Evolutionary conservation across 1,140 invertebrate genomes (phyloP).

Genomic region (Matsumurasca onukii): DNA sequence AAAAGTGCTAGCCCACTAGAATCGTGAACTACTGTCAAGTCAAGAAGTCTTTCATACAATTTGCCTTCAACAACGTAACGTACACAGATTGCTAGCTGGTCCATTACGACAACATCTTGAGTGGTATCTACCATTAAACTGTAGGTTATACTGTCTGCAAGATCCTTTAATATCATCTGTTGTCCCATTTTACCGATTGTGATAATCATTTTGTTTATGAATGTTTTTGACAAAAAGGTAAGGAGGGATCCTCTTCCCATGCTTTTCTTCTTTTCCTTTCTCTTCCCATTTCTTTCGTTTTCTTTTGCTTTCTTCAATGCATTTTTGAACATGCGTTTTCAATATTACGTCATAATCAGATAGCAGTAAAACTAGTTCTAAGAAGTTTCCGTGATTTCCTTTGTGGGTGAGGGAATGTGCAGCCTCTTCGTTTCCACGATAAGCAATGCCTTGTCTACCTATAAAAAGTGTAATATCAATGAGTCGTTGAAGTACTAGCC

Average conservation of each 20-base stretch:
- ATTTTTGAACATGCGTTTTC: slow-evolving; percentile 30
- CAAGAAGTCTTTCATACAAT: too few relatives aligned
- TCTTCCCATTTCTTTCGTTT: slow-evolving; percentile 12
- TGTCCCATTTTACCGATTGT: slow-evolving; percentile 24
- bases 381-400: slow-evolving; percentile 35
- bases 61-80: too few relatives aligned
- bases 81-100: slow-evolving; percentile 35
- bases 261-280: slow-evolving; percentile 28
- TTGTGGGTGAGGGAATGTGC: slow-evolving; percentile 31
- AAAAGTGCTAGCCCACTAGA: slow-evolving; percentile 31
- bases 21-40: too few relatives aligned
- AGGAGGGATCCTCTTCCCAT: slow-evolving; percentile 28
- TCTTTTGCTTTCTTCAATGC: slow-evolving; percentile 32
- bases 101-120: slow-evolving; percentile 35
- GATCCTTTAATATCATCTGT: slow-evolving; percentile 34
- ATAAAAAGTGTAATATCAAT: slow-evolving; percentile 36
- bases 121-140: slow-evolving; percentile 35
- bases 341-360: slow-evolving; percentile 32
- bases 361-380: slow-evolving; percentile 34
- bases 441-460: slow-evolving; percentile 36
- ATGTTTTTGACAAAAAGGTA: slow-evolving; percentile 35
- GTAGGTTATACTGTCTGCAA: slow-evolving; percentile 31
- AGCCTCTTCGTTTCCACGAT: slow-evolving; percentile 34
- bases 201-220: slow-evolving; percentile 33
- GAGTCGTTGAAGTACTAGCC: slow-evolving; percentile 35